Evolutionary conservation across 2,797 vertebrate species (phyloP).

Genomic region (Chelidonichthys spinosus): DNA sequence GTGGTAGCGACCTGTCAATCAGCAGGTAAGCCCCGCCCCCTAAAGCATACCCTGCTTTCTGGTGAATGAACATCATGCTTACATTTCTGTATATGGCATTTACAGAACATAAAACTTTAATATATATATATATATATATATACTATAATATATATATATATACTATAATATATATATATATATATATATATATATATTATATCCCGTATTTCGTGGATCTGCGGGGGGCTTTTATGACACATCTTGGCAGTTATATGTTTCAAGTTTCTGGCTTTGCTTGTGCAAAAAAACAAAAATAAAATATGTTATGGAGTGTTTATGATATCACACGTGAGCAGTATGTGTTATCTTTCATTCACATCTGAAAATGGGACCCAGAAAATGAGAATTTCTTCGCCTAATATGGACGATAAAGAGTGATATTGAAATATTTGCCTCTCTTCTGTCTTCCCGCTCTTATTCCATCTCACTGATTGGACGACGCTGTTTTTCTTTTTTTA

Average conservation of each 20-base stretch:
- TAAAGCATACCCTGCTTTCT: too few species aligned
- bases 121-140: neutral
- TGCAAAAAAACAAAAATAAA: conserved; percentile 14
- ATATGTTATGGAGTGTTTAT: conserved; percentile 38
- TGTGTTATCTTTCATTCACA: conserved; percentile 58
- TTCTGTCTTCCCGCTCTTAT: conserved; percentile 25
- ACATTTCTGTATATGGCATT: conserved; percentile 4
- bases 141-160: conserved; percentile 6
- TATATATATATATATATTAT: neutral
- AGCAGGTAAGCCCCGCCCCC: too few species aligned
- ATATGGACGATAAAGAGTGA: conserved; percentile 28
- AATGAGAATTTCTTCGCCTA: conserved; percentile 31
- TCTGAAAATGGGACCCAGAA: conserved; percentile 42
- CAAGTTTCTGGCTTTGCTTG: conserved; percentile 12
- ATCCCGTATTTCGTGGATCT: neutral
- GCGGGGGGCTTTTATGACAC: conserved; percentile 35
- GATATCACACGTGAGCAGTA: conserved; percentile 46
- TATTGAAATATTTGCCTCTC: conserved; percentile 40
- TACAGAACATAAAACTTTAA: conserved; percentile 5
- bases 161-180: conserved; percentile 11
- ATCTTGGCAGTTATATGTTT: conserved; percentile 36
- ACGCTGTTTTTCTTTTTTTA: conserved; percentile 47
- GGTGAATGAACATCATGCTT: neutral
- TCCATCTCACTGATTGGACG: conserved; percentile 44
- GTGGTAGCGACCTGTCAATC: too few species aligned